Conservation (phyloP, 2,113 vertebrate species). For the Amazona guildingii region DNA sequence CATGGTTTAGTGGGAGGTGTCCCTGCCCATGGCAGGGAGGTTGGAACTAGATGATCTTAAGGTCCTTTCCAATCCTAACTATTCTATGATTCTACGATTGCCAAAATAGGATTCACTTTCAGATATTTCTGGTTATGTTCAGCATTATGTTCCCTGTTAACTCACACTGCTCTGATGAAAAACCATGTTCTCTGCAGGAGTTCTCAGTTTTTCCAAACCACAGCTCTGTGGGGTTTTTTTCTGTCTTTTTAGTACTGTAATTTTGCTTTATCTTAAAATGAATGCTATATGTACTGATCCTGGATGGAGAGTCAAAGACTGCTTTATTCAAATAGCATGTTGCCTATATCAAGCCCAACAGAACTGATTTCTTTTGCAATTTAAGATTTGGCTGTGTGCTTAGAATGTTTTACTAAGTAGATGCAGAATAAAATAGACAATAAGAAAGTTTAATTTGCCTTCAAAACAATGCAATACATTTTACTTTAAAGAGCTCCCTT, state of each 20-base stretch:
- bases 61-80: no score
- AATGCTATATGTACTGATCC: background rate
- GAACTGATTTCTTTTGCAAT: background rate
- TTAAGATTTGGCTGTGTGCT: background rate
- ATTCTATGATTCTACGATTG: background rate
- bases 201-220: background rate
- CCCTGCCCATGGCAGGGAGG: no score
- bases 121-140: background rate
- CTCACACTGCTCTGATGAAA: background rate
- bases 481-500: background rate
- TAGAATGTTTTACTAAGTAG: background rate
- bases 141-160: background rate
- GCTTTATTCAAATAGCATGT: background rate
- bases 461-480: background rate
- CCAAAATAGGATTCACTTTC: background rate
- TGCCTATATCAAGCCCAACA: background rate
- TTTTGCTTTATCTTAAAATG: constrained; percentile 8
- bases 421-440: background rate
- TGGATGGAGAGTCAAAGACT: background rate
- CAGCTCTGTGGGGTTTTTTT: background rate
- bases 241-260: background rate
- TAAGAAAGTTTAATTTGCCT: background rate
- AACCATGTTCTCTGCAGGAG: background rate
- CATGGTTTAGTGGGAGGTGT: no score
- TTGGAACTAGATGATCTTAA: no score